Conservation (phyloP, 2,113 vertebrate genomes). For the Charadrius vociferus region DNA sequence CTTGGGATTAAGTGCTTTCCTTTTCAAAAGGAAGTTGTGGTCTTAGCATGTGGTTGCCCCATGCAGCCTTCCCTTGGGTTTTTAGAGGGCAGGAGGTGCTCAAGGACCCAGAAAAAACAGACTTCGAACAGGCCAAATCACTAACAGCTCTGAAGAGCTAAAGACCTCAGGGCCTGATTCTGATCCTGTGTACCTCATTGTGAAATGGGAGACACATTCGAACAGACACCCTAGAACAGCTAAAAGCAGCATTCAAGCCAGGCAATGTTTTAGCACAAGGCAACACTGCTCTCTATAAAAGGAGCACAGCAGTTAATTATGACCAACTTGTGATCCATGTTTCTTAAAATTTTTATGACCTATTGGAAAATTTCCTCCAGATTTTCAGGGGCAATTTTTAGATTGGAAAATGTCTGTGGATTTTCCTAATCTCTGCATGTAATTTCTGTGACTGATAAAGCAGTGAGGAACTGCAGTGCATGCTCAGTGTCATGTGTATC, state of each 20-base stretch:
- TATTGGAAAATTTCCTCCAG: background rate
- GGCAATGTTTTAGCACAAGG: background rate
- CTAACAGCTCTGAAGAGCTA: background rate
- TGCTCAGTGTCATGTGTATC: background rate
- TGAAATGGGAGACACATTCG: background rate
- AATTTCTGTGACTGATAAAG: background rate
- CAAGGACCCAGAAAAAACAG: background rate
- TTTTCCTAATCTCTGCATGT: background rate
- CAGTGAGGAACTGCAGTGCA: background rate
- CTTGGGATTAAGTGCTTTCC: background rate
- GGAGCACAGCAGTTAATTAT: background rate
- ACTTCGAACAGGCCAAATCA: background rate
- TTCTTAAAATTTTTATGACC: conserved; percentile 5
- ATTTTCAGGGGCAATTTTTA: background rate
- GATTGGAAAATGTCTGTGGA: background rate
- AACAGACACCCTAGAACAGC: background rate
- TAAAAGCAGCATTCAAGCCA: background rate
- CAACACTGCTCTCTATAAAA: background rate
- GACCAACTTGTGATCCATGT: background rate
- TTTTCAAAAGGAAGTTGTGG: background rate
- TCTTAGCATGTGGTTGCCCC: background rate
- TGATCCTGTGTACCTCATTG: background rate
- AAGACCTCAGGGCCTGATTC: background rate
- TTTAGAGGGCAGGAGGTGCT: background rate
- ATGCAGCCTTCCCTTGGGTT: background rate